Percentiles rank a stretch among this genome's conserved stretches.
Evolutionary conservation across 92 coral and sea anemone genomes (phyloP).

Genomic region (Pocillopora grandis): DNA sequence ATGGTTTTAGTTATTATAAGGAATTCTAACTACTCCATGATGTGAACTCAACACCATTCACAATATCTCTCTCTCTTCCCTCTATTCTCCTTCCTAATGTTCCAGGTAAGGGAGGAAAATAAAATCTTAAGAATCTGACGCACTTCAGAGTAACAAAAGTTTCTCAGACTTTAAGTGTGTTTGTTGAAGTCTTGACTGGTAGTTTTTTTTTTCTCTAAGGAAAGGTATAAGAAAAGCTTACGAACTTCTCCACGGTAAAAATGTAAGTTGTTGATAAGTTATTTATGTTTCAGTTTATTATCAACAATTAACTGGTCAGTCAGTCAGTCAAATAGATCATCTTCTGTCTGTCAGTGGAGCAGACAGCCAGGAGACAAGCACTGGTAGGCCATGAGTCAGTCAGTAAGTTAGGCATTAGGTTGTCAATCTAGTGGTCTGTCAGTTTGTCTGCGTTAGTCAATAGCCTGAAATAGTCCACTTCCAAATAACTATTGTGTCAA

Average conservation of each 20-base stretch:
- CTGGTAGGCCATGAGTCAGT: neutral
- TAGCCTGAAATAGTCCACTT: no score
- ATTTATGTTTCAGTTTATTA: no score
- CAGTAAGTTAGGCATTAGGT: neutral
- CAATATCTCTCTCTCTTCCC: no score
- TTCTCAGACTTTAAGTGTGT: neutral
- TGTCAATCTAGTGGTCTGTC: neutral
- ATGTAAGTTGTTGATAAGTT: constrained; percentile 44
- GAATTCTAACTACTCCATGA: no score
- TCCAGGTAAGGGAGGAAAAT: no score
- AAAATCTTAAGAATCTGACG: no score
- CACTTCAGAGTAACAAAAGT: neutral
- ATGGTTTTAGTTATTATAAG: no score
- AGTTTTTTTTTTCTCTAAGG: constrained; percentile 32
- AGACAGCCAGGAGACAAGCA: no score
- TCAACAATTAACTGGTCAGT: no score
- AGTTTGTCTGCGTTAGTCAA: neutral
- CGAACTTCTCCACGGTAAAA: constrained; percentile 58
- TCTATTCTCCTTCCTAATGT: no score
- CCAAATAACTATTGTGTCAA: no score
- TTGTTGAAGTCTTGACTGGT: neutral
- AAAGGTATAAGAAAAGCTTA: constrained; percentile 83
- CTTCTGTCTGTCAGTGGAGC: neutral
- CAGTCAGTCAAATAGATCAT: neutral
- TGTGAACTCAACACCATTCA: no score